Conservation (phyloP, 2,797 vertebrate genomes). For the Squalus acanthias region DNA sequence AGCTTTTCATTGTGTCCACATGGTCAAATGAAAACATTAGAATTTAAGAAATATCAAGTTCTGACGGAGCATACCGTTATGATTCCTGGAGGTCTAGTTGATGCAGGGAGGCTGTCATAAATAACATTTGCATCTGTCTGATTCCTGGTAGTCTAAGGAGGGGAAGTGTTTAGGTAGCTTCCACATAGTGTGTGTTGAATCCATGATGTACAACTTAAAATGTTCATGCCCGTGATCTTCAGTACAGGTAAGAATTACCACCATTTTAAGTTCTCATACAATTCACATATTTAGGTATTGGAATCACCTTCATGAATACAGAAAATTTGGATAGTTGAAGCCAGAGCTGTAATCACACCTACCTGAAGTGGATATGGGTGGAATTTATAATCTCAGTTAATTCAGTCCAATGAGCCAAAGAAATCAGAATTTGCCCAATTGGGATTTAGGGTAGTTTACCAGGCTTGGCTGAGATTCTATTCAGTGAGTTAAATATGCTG, state of each 20-base stretch:
- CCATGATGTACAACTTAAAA: neutral
- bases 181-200: neutral
- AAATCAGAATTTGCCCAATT: no score
- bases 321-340: neutral
- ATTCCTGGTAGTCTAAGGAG: no score
- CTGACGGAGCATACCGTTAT: no score
- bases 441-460: no score
- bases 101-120: neutral
- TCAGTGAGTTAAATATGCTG: neutral
- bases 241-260: neutral
- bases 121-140: neutral
- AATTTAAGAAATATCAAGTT: no score
- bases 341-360: neutral
- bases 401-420: no score
- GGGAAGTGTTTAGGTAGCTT: no score
- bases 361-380: neutral
- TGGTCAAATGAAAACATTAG: no score
- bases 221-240: neutral
- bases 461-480: neutral
- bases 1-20: no score
- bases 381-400: no score
- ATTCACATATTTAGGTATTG: neutral
- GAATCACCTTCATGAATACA: neutral
- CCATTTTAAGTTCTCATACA: neutral
- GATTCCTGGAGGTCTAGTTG: no score